Evolutionary conservation across 2,797 vertebrate genomes (phyloP).

Genomic region (Uromys caudimaculatus): DNA sequence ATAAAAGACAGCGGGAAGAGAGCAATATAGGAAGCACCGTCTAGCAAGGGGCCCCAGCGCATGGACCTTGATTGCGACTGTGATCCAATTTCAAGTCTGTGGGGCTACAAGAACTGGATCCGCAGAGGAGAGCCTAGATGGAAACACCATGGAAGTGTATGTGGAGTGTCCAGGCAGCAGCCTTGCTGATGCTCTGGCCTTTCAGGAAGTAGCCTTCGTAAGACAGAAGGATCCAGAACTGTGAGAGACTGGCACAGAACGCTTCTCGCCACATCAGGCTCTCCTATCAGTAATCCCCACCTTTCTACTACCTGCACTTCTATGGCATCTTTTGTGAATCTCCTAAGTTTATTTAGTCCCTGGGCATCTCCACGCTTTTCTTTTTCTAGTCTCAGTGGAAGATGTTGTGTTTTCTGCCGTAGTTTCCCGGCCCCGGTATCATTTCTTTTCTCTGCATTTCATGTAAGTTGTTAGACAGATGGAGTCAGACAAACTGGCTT

Average conservation of each 20-base stretch:
- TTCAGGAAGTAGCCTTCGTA: neutral
- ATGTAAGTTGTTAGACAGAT: neutral
- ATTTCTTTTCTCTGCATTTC: neutral
- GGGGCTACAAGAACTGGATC: neutral
- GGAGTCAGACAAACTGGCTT: neutral
- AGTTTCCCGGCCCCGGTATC: neutral
- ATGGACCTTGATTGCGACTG: neutral
- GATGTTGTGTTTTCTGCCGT: neutral
- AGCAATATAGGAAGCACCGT: neutral
- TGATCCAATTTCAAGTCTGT: neutral
- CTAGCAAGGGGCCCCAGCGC: neutral
- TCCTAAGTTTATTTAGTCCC: neutral
- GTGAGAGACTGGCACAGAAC: neutral
- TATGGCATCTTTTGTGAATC: neutral
- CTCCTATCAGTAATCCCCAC: neutral
- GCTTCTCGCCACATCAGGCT: fast-evolving
- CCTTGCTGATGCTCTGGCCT: neutral
- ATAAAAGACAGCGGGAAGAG: neutral
- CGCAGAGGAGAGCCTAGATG: neutral
- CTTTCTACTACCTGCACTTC: too few relatives aligned
- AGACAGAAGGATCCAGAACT: neutral
- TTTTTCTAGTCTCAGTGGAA: neutral
- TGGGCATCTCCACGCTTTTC: too few relatives aligned
- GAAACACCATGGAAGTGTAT: neutral
- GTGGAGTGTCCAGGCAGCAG: neutral